Base-by-base conservation (phyloP, 2,888 invertebrate species). In the Phortica okadai region DNA sequence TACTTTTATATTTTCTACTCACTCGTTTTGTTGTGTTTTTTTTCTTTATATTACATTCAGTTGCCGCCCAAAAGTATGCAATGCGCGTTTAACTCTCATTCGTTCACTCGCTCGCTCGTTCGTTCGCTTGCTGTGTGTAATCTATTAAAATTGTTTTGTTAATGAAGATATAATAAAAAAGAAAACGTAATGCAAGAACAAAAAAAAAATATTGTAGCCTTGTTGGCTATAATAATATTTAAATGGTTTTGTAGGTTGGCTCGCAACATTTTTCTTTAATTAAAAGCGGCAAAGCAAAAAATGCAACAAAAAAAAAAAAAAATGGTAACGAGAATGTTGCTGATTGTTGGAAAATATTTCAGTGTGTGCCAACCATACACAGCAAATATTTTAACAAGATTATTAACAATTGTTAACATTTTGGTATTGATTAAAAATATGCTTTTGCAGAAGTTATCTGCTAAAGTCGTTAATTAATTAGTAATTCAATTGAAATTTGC, bases 141-240 rank as follows among this genome's bases (percentile, higher is more conserved):
- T 86, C 86, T 86, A 85, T 85, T 82, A 86, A 84, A 82, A 86
- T 85, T 82, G 76, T 76, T 78, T 81, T 79, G 77, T 80, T 84
- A 85, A 62, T 67, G 69, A 74, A 54, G 73, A 33, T 10, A 73
- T 58, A 58, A 73, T 44, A 73, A 62, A 58, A 73, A 41, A 33
- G n/a, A n/a, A 59, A 62, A 54, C 33, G 16, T 10, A 70, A 21
- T 21, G 16, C n/a, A n/a, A 41, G 50, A 77, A 72, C 76, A 75
- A 79, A 76, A 66, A 81, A 79, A 75, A n/a, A n/a, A n/a, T n/a
- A 74, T 77, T 78, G 80, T 21, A 69, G 21, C 69, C n/a, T 41
- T 69, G 7, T 50, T 69, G 45, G 16, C 69, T 11, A 10, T 21
- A 45, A 69, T 69, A 16, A 42, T 42, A 66, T 66, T 66, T 66